Percentiles rank a stretch among this genome's conserved stretches.
phyloP scores from a whole-genome alignment of 2,888 invertebrate genomes.

The Sphinx pinastri region DNA sequence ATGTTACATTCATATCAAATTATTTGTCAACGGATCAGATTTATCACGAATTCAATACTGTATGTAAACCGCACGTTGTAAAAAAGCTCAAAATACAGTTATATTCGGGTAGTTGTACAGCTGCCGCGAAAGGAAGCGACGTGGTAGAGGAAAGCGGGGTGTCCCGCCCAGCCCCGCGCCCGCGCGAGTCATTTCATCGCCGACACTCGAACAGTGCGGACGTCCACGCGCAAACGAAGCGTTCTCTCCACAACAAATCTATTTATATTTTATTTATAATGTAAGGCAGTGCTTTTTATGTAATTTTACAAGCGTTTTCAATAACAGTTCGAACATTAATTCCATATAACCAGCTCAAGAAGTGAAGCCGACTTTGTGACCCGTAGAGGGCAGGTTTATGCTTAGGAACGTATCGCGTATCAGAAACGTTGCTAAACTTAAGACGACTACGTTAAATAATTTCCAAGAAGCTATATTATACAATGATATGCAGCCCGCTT shows the following conservation, averaged over 20 bases:
- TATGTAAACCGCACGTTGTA: constrained; percentile 40
- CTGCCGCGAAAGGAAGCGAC: constrained; percentile 54
- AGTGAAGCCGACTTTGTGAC: constrained; percentile 19
- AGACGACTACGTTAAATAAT: constrained; percentile 6
- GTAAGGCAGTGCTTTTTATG: constrained; percentile 80
- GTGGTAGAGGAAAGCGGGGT: constrained; percentile 32
- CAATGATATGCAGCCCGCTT: constrained; percentile 25
- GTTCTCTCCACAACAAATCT: constrained; percentile 56
- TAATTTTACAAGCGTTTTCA: constrained; percentile 65
- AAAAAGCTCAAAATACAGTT: constrained; percentile 35
- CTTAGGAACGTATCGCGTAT: constrained; percentile 11
- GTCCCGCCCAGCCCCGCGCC: constrained; percentile 36
- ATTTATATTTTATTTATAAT: constrained; percentile 67
- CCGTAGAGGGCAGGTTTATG: background rate
- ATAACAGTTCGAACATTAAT: constrained; percentile 37
- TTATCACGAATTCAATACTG: constrained; percentile 61
- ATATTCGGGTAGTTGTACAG: constrained; percentile 53
- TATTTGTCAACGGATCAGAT: constrained; percentile 20
- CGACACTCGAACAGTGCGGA: constrained; percentile 59
- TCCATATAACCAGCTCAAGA: constrained; percentile 27
- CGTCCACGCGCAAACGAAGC: constrained; percentile 54
- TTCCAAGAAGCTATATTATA: constrained; percentile 41
- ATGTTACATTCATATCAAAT: constrained; percentile 49
- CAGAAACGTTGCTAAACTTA: constrained; percentile 6
- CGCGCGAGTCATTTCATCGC: constrained; percentile 54